Percentiles rank a stretch among this genome's conserved stretches.
Conservation (phyloP, 2,888 invertebrate genomes). For the Priocnemis perturbator region DNA sequence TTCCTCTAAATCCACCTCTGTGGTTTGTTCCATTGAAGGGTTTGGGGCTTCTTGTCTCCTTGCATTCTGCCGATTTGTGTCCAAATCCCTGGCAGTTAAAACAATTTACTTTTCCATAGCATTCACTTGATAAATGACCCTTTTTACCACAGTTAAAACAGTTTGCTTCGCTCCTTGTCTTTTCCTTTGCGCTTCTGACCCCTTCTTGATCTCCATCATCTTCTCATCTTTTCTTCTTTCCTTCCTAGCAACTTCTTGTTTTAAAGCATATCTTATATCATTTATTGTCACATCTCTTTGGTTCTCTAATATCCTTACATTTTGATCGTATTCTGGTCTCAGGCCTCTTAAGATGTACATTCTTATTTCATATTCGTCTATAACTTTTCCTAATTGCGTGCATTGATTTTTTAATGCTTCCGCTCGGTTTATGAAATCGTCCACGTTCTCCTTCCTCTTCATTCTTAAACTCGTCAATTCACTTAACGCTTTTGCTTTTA, state of each 20-base stretch:
- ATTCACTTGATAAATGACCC: slow-evolving; percentile 11
- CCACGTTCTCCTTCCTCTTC: background rate
- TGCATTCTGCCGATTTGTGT: slow-evolving; percentile 8
- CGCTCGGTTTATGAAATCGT: background rate
- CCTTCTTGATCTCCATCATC: no score
- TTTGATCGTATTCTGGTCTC: no score
- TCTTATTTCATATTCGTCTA: no score
- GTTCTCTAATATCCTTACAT: no score
- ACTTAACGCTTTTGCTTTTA: slow-evolving; percentile 12
- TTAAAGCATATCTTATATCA: no score
- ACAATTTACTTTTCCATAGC: slow-evolving; percentile 4
- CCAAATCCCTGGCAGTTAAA: slow-evolving; percentile 16
- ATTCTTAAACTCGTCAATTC: slow-evolving; percentile 23
- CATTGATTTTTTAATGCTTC: no score
- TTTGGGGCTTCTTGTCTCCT: background rate
- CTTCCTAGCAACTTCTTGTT: no score
- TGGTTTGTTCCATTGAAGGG: background rate
- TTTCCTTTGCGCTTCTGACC: slow-evolving; percentile 7
- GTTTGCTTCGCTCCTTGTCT: background rate
- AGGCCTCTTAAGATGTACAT: no score
- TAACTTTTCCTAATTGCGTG: no score
- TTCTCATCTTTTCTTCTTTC: no score
- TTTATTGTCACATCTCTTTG: no score
- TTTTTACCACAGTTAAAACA: slow-evolving; percentile 21
- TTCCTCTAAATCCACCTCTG: background rate